Evolutionary conservation across 2,113 vertebrate species (phyloP).

Genomic region (Ailurus styani): DNA sequence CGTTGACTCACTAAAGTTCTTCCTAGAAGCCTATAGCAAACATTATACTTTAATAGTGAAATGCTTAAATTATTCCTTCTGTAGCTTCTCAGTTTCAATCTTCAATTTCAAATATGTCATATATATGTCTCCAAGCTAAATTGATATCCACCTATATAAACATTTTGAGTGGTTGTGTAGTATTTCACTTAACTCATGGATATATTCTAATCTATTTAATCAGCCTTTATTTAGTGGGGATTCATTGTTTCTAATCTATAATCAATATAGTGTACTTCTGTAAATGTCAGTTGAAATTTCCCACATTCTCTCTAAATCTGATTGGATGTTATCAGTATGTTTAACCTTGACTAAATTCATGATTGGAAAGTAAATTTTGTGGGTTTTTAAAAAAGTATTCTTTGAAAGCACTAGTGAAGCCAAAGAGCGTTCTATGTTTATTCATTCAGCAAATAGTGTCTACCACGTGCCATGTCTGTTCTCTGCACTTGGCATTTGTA

Average conservation of each 20-base stretch:
- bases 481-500: not conserved
- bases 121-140: not conserved
- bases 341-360: not conserved
- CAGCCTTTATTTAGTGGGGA: not conserved
- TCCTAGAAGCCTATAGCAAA: not conserved
- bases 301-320: not conserved
- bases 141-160: not conserved
- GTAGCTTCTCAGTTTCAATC: not conserved
- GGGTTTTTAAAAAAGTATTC: not conserved
- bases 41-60: not conserved
- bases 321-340: not conserved
- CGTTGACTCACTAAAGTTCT: not conserved
- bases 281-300: not conserved
- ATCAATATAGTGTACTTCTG: not conserved
- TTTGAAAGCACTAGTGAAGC: not conserved
- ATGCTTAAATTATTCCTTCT: not conserved
- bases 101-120: not conserved
- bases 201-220: not conserved
- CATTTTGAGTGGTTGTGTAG: not conserved
- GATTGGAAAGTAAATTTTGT: not conserved
- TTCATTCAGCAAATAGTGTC: not conserved
- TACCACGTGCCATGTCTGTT: rapidly evolving
- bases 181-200: not conserved
- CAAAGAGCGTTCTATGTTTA: not conserved
- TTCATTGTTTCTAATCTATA: not conserved